Percentiles rank a stretch among this genome's conserved stretches.
Conservation (phyloP, 2,113 vertebrate species). For the Oreocharis arfaki region DNA sequence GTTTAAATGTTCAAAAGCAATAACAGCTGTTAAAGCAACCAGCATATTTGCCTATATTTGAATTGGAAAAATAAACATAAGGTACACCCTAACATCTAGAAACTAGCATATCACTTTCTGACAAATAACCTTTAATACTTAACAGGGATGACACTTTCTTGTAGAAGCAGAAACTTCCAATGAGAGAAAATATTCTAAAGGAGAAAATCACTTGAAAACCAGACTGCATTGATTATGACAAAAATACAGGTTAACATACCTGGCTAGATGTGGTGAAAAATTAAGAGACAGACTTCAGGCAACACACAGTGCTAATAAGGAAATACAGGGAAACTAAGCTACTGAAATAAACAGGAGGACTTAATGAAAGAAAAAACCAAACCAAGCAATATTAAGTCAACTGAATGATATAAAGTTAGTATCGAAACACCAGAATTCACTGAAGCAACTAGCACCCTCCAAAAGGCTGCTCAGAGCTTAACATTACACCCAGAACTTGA, state of each 20-base stretch:
- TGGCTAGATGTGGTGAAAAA: not conserved
- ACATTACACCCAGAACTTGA: not conserved
- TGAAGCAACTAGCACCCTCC: not conserved
- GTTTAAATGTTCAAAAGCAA: not conserved
- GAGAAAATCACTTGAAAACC: not conserved
- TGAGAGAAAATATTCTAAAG: not conserved
- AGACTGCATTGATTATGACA: not conserved
- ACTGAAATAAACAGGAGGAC: not conserved
- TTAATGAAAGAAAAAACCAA: not conserved
- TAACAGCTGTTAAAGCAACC: not conserved
- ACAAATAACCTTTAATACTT: not conserved
- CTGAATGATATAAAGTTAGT: not conserved
- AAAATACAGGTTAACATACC: not conserved
- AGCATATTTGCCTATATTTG: not conserved
- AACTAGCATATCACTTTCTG: not conserved
- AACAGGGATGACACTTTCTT: not conserved
- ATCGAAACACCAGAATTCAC: not conserved
- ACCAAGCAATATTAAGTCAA: not conserved
- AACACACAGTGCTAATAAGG: not conserved
- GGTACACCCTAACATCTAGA: not conserved
- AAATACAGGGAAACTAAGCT: not conserved
- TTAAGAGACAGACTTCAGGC: not conserved
- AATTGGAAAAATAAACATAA: not conserved
- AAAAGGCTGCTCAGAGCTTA: not conserved
- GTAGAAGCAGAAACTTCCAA: not conserved